Evolutionary conservation across 2,113 vertebrate genomes (phyloP).

Genomic region (Mugil cephalus): DNA sequence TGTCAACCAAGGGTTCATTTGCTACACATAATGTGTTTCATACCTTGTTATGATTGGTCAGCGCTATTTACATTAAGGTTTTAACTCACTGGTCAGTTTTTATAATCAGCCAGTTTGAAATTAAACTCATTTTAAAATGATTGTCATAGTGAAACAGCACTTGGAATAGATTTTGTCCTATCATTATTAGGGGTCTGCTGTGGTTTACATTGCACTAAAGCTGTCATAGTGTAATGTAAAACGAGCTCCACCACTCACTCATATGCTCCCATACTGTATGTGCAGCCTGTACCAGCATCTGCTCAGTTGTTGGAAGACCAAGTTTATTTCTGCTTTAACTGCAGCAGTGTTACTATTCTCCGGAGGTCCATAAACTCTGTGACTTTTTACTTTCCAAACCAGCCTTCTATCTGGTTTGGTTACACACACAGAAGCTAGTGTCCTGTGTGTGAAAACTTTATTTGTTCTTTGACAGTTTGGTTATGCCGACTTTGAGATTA

Average conservation of each 20-base stretch:
- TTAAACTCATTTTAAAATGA: too few relatives aligned
- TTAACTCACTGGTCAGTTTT: too few relatives aligned
- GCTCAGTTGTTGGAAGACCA: slow-evolving; percentile 15
- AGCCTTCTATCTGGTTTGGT: not conserved
- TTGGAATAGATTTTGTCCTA: too few relatives aligned
- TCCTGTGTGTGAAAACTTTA: not conserved
- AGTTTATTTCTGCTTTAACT: slow-evolving; percentile 20
- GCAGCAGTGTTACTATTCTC: slow-evolving; percentile 8
- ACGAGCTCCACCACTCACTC: slow-evolving; percentile 15
- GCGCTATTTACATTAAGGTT: too few relatives aligned
- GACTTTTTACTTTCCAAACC: not conserved
- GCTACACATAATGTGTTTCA: too few relatives aligned
- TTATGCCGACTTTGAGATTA: slow-evolving; percentile 22
- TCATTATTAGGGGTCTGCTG: too few relatives aligned
- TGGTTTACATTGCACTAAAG: too few relatives aligned
- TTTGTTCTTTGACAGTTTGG: slow-evolving; percentile 5
- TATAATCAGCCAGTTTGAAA: too few relatives aligned
- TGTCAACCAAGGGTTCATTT: too few relatives aligned
- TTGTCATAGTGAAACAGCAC: too few relatives aligned
- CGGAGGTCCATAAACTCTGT: slow-evolving; percentile 28
- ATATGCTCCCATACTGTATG: slow-evolving; percentile 24
- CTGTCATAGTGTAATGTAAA: slow-evolving; percentile 3
- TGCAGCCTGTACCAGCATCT: slow-evolving; percentile 22
- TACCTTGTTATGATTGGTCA: too few relatives aligned
- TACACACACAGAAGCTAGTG: not conserved